phyloP scores from a whole-genome alignment of 2,797 vertebrate species.

The Characodon lateralis region DNA sequence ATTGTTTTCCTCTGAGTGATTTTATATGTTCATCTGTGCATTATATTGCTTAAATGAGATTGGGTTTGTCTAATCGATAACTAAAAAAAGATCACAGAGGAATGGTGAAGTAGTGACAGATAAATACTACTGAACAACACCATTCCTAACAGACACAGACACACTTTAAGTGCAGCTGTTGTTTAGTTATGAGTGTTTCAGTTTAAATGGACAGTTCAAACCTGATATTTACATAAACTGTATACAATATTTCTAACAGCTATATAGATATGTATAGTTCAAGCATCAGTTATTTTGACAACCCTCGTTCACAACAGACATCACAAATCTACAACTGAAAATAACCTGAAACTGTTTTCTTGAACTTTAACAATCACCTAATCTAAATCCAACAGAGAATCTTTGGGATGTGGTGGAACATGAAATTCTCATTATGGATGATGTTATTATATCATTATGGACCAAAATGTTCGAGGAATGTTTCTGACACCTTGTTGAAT shows the following conservation, averaged over 20 bases:
- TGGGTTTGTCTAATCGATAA: background rate
- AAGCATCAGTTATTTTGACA: too few species aligned
- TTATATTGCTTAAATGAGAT: background rate
- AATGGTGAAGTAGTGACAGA: background rate
- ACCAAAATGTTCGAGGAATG: too few species aligned
- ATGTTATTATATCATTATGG: too few species aligned
- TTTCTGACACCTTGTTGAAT: too few species aligned
- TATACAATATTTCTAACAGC: background rate
- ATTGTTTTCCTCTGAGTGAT: background rate
- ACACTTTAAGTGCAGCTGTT: background rate
- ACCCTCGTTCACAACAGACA: too few species aligned
- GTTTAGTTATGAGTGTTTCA: background rate
- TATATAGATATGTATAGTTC: too few species aligned
- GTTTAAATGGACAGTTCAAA: background rate
- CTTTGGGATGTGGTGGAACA: too few species aligned
- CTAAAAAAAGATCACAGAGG: background rate
- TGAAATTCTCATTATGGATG: too few species aligned
- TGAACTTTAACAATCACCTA: too few species aligned
- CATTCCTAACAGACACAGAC: background rate
- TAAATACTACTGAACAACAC: background rate
- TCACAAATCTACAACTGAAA: too few species aligned
- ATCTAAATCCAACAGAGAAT: too few species aligned
- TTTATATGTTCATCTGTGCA: background rate
- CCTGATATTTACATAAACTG: background rate
- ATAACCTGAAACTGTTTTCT: too few species aligned